phyloP scores from a whole-genome alignment of 2,113 vertebrate genomes.

The Oreochromis spilurus region DNA sequence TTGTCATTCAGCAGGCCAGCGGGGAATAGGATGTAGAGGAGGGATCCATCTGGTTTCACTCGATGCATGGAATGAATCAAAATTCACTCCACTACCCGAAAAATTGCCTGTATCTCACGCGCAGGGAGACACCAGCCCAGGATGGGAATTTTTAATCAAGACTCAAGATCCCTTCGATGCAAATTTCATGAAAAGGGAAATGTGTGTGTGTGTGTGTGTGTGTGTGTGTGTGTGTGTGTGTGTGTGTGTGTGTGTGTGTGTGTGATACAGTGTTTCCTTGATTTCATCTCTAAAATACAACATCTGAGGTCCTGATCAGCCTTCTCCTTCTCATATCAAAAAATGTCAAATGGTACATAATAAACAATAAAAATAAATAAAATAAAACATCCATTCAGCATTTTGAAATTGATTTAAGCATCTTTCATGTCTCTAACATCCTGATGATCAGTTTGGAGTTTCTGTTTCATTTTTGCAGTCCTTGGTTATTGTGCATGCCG shows the following conservation, averaged over 20 bases:
- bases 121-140: neutral
- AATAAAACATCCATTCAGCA: neutral
- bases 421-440: neutral
- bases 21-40: neutral
- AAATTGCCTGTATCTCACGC: conserved; percentile 13
- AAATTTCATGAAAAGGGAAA: conserved; percentile 15
- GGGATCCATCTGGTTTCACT: conserved; percentile 27
- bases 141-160: neutral
- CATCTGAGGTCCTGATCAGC: conserved; percentile 4
- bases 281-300: neutral
- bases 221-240: too few relatives aligned
- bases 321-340: neutral
- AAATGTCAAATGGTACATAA: neutral
- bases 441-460: neutral
- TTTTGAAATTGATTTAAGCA: neutral
- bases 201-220: too few relatives aligned
- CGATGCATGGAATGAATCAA: conserved; percentile 3
- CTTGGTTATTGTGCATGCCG: neutral
- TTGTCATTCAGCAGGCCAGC: neutral
- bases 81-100: conserved; percentile 14
- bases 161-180: neutral
- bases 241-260: neutral
- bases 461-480: too few relatives aligned
- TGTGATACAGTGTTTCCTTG: neutral
- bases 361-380: neutral